phyloP scores from a whole-genome alignment of 2,797 vertebrate genomes.

The Okamejei kenojei region DNA sequence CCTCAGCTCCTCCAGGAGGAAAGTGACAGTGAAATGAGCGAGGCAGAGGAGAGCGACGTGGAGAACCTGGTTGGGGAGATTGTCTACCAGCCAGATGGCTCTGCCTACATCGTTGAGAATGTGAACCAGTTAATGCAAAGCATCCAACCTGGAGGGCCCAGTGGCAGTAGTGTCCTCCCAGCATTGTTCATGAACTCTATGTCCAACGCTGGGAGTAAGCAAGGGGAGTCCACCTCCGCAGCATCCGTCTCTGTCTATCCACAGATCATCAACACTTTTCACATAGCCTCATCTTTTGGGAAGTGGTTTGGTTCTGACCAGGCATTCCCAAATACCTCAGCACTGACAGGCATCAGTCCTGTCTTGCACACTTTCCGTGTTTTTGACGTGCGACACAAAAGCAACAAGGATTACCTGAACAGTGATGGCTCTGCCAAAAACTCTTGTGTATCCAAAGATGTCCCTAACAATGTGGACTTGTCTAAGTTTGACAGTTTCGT shows the following conservation, averaged over 20 bases:
- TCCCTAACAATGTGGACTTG: slow-evolving; percentile 99
- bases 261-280: slow-evolving; percentile 99
- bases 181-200: slow-evolving; percentile 80
- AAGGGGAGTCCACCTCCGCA: slow-evolving; percentile 69
- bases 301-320: slow-evolving; percentile 98
- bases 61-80: slow-evolving; percentile 97
- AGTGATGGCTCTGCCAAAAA: slow-evolving; percentile 99
- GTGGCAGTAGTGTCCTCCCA: slow-evolving; percentile 54
- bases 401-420: slow-evolving; percentile 99
- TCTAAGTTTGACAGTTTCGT: slow-evolving; percentile 97
- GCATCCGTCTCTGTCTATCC: slow-evolving; percentile 84
- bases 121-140: slow-evolving; percentile 95
- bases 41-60: slow-evolving; percentile 87
- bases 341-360: slow-evolving; percentile 93
- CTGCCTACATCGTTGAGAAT: slow-evolving; percentile 98
- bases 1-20: slow-evolving; percentile 71
- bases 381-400: slow-evolving; percentile 99
- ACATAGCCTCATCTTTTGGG: slow-evolving; percentile 99
- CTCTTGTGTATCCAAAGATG: slow-evolving; percentile 99
- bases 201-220: slow-evolving; percentile 65
- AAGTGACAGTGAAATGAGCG: slow-evolving; percentile 84
- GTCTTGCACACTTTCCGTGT: slow-evolving; percentile 99
- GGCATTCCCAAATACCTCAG: slow-evolving; percentile 99
- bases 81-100: slow-evolving; percentile 96
- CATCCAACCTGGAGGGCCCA: slow-evolving; percentile 53